Evolutionary conservation across 2,888 invertebrate genomes (phyloP), one percentile per base, ranked within the genome.

Genomic region (Troilus luridus): DNA sequence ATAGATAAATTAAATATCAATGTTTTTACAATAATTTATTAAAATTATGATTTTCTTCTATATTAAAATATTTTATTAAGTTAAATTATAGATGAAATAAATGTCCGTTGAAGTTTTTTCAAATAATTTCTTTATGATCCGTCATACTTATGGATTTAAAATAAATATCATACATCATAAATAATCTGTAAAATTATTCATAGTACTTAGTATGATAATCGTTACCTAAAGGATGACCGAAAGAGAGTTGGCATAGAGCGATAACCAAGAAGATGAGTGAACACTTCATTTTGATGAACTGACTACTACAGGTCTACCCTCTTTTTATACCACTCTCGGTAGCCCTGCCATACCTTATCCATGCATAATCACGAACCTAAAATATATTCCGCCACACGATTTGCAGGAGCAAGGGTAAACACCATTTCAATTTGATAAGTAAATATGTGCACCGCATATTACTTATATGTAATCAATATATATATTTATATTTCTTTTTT

Each of bases 251-350:
- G 17, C 27, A 19, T 19, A 77, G 72, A 41, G 72, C 27, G 12
- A 77, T 2, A 19, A 41, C 27, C 27, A 77, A 41, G 72, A 77
- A 77, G 72, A 77, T 77, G 24, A 67, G 24, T 6, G 72, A 77
- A 77, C 27, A 77, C 72, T 77, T 77, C 72, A 77, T 77, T 19
- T 27, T 77, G 72, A 77, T 77, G 72, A 77, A 41, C 72, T 77
- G 72, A 41, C 72, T 6, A 77, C 72, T 77, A 17, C 17, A 77
- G 27, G 17, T 77, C 41, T 67, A 17, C 8, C 27, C 19, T 17
- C 7, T 14, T 41, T 77, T 77, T 77, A 77, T 77, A 77, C 72
- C 8, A 41, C 17, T 77, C 72, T 41, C 41, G 41, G 72, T 27
- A 77, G 27, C 72, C 41, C 41, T 24, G 12, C 59, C 17, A 41